Evolutionary conservation across 2,113 vertebrate species (phyloP), one percentile per base, ranked within the genome.

Genomic region (Terrapene triunguis): DNA sequence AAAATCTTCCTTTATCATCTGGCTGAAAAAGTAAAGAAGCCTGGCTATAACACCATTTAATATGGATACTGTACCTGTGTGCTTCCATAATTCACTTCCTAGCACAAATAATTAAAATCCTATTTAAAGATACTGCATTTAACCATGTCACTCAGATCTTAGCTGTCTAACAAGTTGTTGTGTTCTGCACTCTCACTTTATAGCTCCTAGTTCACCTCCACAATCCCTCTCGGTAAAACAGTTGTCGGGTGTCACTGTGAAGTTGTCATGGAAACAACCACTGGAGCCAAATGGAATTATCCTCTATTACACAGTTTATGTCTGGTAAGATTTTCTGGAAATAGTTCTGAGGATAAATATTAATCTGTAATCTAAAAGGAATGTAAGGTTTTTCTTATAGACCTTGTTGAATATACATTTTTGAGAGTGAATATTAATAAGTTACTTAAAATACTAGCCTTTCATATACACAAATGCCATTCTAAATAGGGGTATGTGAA

Each of bases 251-350:
- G 98, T 98, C 98, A 98, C 98, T 88, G 98, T 99, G 94, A 98
- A 98, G 98, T 98, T 99, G 98, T 99, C 99, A 97, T 99, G 99
- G 99, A 97, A 99, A 98, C 98, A 99, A 89, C 99, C 99, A 0
- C 81, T 98, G 82, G 98, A 99, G 97, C 98, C 99, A 98, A 99
- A 99, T 98, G 99, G 99, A 98, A 98, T 99, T 97, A 99, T 99
- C 93, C 98, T 99, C 94, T 99, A 99, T 98, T 99, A 99, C 98
- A 97, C 98, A 95, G 98, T 99, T 96, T 98, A 98, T 82, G 97
- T 99, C 96, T 99, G 99, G 99, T 99, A 98, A 99, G 99, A 98
- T 96, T 95, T 97, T 96, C 96, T 98, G 97, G 98, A 98, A 98
- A 94, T 96, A 95, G 95, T 98, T 98, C 97, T 98, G 96, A 98